Evolutionary conservation across 2,797 vertebrate genomes (phyloP).

Genomic region (Otolemur crassicaudatus): DNA sequence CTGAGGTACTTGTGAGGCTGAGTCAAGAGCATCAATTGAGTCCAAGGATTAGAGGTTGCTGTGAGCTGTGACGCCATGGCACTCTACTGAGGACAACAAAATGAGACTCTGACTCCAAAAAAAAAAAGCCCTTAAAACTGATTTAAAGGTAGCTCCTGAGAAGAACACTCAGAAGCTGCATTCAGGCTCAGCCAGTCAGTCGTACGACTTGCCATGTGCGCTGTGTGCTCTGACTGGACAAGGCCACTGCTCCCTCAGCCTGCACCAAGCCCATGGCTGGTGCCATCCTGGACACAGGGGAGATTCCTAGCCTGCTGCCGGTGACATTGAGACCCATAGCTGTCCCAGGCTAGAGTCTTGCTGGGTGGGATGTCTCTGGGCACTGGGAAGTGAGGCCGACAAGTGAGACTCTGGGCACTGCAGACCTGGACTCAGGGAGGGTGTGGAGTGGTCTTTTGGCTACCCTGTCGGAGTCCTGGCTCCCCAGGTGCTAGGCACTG

Average conservation of each 20-base stretch:
- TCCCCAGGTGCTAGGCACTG: background rate
- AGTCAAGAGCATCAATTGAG: no score
- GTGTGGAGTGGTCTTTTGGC: no score
- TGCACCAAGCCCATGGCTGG: fast-evolving
- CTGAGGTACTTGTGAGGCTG: no score
- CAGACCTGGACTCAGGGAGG: background rate
- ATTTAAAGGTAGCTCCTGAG: background rate
- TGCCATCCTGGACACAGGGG: no score
- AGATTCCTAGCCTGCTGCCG: background rate
- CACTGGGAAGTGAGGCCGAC: fast-evolving
- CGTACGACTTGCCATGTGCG: no score
- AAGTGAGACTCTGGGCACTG: no score
- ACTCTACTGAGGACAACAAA: no score
- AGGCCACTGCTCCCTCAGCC: background rate
- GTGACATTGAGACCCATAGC: background rate
- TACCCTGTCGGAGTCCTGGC: background rate
- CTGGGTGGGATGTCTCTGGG: fast-evolving
- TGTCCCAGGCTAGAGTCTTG: fast-evolving
- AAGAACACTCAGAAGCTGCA: background rate
- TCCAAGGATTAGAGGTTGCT: no score
- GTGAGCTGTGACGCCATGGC: no score
- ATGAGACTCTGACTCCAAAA: no score
- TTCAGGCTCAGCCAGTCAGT: background rate
- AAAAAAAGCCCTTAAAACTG: no score
- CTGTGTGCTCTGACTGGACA: background rate